A percentile compares a stretch with the other conserved stretches of the same genome.
Conservation (phyloP, 64 coral and sea anemone genomes). For the Porites lutea region DNA sequence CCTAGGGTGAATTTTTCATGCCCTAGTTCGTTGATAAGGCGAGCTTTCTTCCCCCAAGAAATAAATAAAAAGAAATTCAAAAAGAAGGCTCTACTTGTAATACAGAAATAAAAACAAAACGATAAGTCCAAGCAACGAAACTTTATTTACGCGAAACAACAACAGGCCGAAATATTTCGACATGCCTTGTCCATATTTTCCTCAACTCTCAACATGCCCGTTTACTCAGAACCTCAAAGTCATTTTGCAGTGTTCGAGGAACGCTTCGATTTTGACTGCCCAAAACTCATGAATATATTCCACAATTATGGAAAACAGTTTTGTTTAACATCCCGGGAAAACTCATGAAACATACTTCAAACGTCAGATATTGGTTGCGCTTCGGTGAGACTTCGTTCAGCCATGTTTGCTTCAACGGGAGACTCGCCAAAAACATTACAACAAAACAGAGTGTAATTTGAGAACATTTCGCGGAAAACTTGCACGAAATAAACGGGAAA, state of each 20-base stretch:
- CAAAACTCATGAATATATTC: constrained; percentile 78
- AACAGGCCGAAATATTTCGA: not conserved
- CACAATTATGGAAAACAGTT: constrained; percentile 72
- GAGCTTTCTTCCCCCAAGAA: not conserved
- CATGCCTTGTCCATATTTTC: constrained; percentile 19
- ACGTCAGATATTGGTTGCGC: constrained; percentile 52
- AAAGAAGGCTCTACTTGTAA: not conserved
- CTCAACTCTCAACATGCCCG: not conserved
- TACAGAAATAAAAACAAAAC: not conserved
- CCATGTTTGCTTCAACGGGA: not conserved
- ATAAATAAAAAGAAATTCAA: constrained; percentile 4
- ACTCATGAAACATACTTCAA: constrained; percentile 43
- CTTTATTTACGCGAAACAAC: constrained; percentile 3
- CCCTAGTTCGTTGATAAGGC: constrained; percentile 42
- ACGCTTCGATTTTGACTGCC: constrained; percentile 38
- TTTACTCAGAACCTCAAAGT: constrained; percentile 30
- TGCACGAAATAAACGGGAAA: not conserved
- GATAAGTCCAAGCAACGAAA: not conserved
- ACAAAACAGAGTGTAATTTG: constrained; percentile 5
- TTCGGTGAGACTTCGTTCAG: not conserved
- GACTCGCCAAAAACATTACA: not conserved
- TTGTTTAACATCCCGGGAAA: constrained; percentile 33
- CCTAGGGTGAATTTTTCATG: constrained; percentile 40
- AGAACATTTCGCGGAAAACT: not conserved
- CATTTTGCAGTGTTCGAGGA: constrained; percentile 34